Evolutionary conservation across 35 echinoderm and acorn worm genomes (phyloP).

Genomic region (Stichopus chloronotus): DNA sequence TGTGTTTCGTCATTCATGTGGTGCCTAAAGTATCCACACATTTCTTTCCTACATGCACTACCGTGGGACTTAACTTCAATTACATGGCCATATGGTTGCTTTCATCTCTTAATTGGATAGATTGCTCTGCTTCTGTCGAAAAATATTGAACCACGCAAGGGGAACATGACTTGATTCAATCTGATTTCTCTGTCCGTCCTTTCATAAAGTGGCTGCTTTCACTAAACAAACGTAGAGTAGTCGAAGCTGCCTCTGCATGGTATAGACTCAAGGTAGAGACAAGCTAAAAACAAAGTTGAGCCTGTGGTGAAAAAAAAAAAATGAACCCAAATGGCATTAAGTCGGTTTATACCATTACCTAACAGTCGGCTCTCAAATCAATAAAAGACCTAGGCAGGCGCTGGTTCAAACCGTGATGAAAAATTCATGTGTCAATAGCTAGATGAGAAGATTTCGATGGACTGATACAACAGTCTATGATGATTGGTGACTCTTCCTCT

Average conservation of each 20-base stretch:
- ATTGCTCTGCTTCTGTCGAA: slow-evolving; percentile 17
- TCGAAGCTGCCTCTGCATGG: background rate
- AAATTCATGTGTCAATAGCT: slow-evolving; percentile 29
- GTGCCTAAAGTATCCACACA: no score
- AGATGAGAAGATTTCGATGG: background rate
- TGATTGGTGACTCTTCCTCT: no score
- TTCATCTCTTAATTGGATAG: slow-evolving; percentile 29
- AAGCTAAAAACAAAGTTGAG: slow-evolving; percentile 23
- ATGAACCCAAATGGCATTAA: background rate
- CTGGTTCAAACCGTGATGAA: slow-evolving; percentile 16
- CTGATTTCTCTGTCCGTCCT: slow-evolving; percentile 9
- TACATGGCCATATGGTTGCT: slow-evolving; percentile 41
- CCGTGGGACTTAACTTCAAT: slow-evolving; percentile 15
- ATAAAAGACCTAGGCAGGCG: background rate
- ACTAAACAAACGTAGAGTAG: background rate
- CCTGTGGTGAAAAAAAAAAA: no score
- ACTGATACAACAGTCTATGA: background rate
- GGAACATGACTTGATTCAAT: background rate
- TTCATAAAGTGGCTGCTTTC: background rate
- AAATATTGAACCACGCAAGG: slow-evolving; percentile 15
- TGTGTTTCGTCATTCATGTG: no score
- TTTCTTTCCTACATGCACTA: background rate
- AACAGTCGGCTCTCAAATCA: slow-evolving; percentile 21
- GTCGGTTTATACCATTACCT: slow-evolving; percentile 37
- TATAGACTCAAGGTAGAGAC: background rate